Evolutionary conservation across 2,888 invertebrate species (phyloP), one percentile per base, ranked within the genome.

Genomic region (Cetonia aurata): DNA sequence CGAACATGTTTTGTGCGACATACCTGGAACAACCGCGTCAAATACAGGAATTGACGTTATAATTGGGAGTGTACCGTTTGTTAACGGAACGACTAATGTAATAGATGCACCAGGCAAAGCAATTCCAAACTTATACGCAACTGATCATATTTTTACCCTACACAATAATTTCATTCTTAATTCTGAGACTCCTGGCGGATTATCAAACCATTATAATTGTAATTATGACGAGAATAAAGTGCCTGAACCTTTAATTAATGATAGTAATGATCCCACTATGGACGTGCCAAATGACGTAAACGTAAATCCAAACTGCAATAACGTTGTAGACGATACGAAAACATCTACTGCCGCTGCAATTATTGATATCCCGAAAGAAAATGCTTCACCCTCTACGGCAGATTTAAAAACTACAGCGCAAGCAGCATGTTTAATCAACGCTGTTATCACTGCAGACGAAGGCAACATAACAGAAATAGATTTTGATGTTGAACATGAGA

Each of bases 401-500:
- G 37, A 37, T 1, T 37, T 37, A 37, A 37, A 37, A 37, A 37
- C 37, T 37, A 37, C 37, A 6, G 37, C 37, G 8, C 37, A 37
- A 25, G n/a, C 46, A 25, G 25, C 60, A 1, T 60, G 46, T 44
- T 31, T 46, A 25, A 41, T 46, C 46, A 46, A 46, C 9, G 25
- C 15, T 8, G 46, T 25, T n/a, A n/a, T n/a, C 19, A 25, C 8
- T 25, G 46, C 44, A 0, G 50, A 65, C 13, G 62, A 62, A 37
- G 50, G 33, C 9, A 62, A 48, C 15, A 50, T 37, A n/a, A 52
- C 52, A 0, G 62, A 65, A 33, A 65, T 65, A 17, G 50, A 65
- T 65, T 65, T 65, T 31, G 62, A 65, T 13, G 62, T 50, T 17
- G 62, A 52, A 12, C 48, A 50, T 15, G 62, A 65, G 13, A 65